These are phyloP conservation scores for Plagiodera versicolora DNA, from an alignment of 2,888 invertebrate genomes.

Conservation along the genomic window DNA sequence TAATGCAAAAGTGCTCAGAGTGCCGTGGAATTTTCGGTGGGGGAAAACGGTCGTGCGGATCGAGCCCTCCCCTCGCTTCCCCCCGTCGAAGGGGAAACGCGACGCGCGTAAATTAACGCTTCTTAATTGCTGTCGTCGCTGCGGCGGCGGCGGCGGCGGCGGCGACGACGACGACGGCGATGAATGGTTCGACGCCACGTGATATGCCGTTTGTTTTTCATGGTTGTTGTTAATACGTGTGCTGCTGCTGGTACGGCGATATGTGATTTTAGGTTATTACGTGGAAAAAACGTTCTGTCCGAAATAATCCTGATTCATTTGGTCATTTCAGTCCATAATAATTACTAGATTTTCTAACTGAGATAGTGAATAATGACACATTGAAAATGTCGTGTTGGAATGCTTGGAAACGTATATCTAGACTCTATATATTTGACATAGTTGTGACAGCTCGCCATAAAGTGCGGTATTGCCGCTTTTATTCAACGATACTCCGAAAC, in stretches of 20 bases:
- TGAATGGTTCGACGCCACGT: slow-evolving; percentile 39
- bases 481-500: no score
- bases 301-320: neutral
- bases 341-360: no score
- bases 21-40: slow-evolving; percentile 32
- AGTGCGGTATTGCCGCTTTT: no score
- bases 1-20: slow-evolving; percentile 39
- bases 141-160: slow-evolving; percentile 25
- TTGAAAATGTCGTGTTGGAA: no score
- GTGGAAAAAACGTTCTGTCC: neutral
- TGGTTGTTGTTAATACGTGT: slow-evolving; percentile 10
- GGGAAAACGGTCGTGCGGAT: slow-evolving; percentile 31
- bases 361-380: no score
- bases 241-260: no score
- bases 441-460: no score
- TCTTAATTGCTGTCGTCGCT: slow-evolving; percentile 37
- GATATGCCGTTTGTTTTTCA: slow-evolving; percentile 21
- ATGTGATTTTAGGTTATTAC: neutral
- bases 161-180: no score
- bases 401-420: no score
- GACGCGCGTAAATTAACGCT: slow-evolving; percentile 38
- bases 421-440: no score
- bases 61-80: slow-evolving; percentile 31
- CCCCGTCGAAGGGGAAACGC: slow-evolving; percentile 22
- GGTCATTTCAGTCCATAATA: no score